Evolutionary conservation across 2,797 vertebrate species (phyloP), one percentile per base, ranked within the genome.

Genomic region (Alauda arvensis): DNA sequence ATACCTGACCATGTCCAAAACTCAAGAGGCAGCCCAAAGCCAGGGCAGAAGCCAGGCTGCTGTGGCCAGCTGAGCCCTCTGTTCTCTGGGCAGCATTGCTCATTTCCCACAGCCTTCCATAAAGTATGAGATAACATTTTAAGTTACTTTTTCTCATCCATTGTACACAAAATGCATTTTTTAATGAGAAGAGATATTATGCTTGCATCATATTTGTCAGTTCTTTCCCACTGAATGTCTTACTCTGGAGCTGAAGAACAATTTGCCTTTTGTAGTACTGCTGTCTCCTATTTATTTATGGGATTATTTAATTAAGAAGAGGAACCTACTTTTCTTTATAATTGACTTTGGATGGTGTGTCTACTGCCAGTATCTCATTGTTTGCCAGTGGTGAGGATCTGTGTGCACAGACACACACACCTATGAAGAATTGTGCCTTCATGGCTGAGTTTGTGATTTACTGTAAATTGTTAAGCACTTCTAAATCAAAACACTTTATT

Each of bases 241-340:
- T 78, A 76, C 60, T 90, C 67, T 76, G 82, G 56, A 88, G 39
- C 45, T 34, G 42, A 78, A 83, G 70, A 88, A 72, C 60, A 83
- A 83, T 76, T 86, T 78, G 28, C 37, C 65, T 84, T 37, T 56
- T 48, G 16, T 20, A 60, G 18, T 14, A 43, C n/a, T 67, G 37
- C 53, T 57, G 43, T 49, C 51, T 83, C 52, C 72, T 83, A n/a
- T 63, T 90, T 91, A 85, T 90, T 93, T 85, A 81, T 85, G 63
- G 39, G 59, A 87, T 94, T 88, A 75, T 86, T 91, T 92, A 80
- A 84, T 87, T 76, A 93, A 88, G 59, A 80, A 69, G 49, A 75
- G 25, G 42, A 84, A 69, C 28, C 16, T 43, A 34, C 43, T 89
- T 91, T 88, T 83, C 59, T 66, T 85, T 52, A 40, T n/a, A 89